Evolutionary conservation across 2,888 invertebrate species (phyloP), one percentile per base, ranked within the genome.

Genomic region (Cryptus viduatorius): DNA sequence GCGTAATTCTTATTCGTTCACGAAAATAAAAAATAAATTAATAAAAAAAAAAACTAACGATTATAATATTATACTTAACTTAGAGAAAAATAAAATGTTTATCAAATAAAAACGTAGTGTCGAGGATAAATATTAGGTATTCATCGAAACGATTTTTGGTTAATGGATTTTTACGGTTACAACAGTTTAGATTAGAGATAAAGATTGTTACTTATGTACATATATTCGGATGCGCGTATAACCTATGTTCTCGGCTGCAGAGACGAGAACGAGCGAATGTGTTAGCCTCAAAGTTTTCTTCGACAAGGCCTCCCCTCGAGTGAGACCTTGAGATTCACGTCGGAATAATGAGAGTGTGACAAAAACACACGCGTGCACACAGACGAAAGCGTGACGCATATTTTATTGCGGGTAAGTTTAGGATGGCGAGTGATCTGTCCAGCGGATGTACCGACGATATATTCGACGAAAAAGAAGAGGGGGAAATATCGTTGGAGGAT

Each of bases 401-500:
- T 53, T 61, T 68, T 31, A 48, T 42, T 59, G 48, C 78, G 87
- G 87, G 82, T 86, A 87, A 88, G 86, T 89, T 87, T 86, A 89
- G 79, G 88, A 93, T 93, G 93, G 93, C 93, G 87, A 93, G 92
- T 86, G 92, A 93, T 85, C 81, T 93, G 48, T 93, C 93, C 81
- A 93, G 92, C 86, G 91, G 90, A 64, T 90, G 91, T 79, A 90
- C 90, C 46, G 92, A 93, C 79, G 88, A 90, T 46, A 90, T 87
- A 69, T 88, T 91, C 84, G 89, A 92, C 59, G 92, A 92, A 67
- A 93, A 93, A 79, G 93, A 93, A 69, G 93, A 93, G 86, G 93
- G 93, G 69, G 93, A 93, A 76, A 92, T 93, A 80, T 93, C 93
- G 8, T 87, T 93, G 81, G 93, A 93, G 77, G 93, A 93, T 87